Percentiles rank a stretch among this genome's conserved stretches.
These are phyloP conservation scores for Podarcis muralis DNA, from an alignment of 2,113 vertebrate genomes.

Conservation along the genomic window DNA sequence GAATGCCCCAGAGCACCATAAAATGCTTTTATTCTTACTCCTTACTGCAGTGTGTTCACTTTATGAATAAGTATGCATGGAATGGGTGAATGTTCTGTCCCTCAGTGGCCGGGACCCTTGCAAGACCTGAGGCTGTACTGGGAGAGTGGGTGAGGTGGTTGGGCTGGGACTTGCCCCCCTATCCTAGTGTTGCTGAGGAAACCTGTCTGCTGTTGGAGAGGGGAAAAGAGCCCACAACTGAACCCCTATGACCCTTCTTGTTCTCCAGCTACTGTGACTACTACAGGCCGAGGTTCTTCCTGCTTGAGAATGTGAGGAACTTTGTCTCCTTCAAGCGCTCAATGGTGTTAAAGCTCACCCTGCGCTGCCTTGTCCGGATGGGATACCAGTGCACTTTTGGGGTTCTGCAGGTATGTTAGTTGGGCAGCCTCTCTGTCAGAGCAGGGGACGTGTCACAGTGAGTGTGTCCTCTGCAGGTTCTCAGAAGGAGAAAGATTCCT, in stretches of 20 bases:
- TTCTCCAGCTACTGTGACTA: constrained; percentile 92
- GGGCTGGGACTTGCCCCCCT: too few species aligned
- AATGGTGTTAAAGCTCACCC: constrained; percentile 95
- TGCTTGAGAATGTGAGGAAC: constrained; percentile 95
- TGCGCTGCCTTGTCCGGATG: constrained; percentile 95
- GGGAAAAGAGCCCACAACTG: neutral
- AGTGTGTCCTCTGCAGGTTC: neutral
- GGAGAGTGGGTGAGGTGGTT: too few species aligned
- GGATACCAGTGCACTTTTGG: constrained; percentile 98
- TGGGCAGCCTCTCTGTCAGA: neutral
- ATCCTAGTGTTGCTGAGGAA: neutral
- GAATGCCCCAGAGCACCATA: too few species aligned
- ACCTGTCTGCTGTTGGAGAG: neutral
- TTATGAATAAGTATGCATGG: too few species aligned
- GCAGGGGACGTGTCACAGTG: too few species aligned
- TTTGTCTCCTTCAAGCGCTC: constrained; percentile 97
- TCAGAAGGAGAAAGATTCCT: neutral
- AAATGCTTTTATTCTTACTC: neutral
- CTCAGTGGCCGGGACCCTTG: neutral
- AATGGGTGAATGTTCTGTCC: neutral
- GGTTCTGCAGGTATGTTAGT: constrained; percentile 86
- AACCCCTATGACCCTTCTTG: neutral
- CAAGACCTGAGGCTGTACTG: neutral
- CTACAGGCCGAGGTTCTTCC: constrained; percentile 93
- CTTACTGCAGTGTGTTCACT: neutral